These are phyloP conservation scores for Pholis gunnellus DNA, from an alignment of 2,113 vertebrate genomes.

Conservation along the genomic window DNA sequence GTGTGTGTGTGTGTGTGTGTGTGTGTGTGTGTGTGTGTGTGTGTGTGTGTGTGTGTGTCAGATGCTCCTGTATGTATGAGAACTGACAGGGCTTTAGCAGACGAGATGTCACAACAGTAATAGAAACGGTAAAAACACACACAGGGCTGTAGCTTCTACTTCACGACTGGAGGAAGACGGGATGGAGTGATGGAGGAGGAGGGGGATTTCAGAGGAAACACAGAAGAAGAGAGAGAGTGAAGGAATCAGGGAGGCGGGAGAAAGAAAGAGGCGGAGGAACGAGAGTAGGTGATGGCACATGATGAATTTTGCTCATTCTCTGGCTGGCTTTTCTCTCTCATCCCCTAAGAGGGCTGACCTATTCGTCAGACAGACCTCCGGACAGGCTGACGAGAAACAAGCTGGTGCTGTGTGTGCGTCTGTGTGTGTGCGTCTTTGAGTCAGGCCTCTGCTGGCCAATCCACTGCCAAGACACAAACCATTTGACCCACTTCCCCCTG, in stretches of 20 bases:
- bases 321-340: constrained; percentile 32
- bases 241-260: neutral
- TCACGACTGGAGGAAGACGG: neutral
- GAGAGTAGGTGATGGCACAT: constrained; percentile 41
- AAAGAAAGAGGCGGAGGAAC: neutral
- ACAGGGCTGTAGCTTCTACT: neutral
- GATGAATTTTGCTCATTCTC: constrained; percentile 65
- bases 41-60: constrained; percentile 23
- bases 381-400: constrained; percentile 50
- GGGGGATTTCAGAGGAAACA: neutral
- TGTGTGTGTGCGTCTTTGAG: constrained; percentile 27
- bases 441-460: constrained; percentile 44
- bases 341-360: constrained; percentile 63
- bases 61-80: neutral
- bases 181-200: neutral
- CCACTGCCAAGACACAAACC: constrained; percentile 56
- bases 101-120: constrained; percentile 22
- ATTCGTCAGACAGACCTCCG: constrained; percentile 61
- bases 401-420: constrained; percentile 38
- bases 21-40: constrained; percentile 14
- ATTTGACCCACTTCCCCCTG: constrained; percentile 70
- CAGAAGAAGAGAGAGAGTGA: neutral
- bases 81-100: constrained; percentile 5
- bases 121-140: constrained; percentile 8
- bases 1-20: constrained; percentile 8